Percentiles rank a stretch among this genome's conserved stretches.
Evolutionary conservation across 2,888 invertebrate species (phyloP).

Genomic region (Machimus atricapillus): DNA sequence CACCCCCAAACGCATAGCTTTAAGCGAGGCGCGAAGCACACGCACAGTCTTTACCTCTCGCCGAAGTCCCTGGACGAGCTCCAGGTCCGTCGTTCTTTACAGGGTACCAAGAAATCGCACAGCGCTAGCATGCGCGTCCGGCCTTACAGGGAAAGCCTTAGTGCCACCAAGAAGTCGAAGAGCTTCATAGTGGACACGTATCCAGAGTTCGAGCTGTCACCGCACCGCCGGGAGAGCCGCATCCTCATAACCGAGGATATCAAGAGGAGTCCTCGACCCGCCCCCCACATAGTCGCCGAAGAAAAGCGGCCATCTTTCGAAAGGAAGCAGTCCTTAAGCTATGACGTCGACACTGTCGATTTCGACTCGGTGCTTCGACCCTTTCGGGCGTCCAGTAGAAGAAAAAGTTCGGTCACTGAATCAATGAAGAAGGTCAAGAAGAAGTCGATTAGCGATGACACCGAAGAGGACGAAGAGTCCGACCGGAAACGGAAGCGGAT

Average conservation of each 20-base stretch:
- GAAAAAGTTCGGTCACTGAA: conserved; percentile 57
- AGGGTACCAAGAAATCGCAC: conserved; percentile 57
- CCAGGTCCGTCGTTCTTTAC: conserved; percentile 59
- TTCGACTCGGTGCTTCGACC: conserved; percentile 61
- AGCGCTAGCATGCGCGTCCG: conserved; percentile 61
- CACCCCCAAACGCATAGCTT: conserved; percentile 58
- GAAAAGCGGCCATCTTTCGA: conserved; percentile 61
- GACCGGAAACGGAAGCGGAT: conserved; percentile 74
- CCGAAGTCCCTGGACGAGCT: conserved; percentile 61
- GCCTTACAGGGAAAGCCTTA: conserved; percentile 60
- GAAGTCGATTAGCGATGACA: conserved; percentile 63
- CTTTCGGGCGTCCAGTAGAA: conserved; percentile 57
- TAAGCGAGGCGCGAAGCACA: conserved; percentile 60
- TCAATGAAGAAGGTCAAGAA: conserved; percentile 58
- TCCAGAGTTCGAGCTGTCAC: conserved; percentile 60
- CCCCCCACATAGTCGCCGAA: conserved; percentile 55
- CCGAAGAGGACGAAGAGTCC: conserved; percentile 66
- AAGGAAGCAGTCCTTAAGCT: conserved; percentile 58
- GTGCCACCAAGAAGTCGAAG: conserved; percentile 62
- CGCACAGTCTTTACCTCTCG: conserved; percentile 61
- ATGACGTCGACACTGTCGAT: conserved; percentile 59
- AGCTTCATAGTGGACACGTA: conserved; percentile 61
- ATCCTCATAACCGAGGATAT: conserved; percentile 58
- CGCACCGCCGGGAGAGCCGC: conserved; percentile 57
- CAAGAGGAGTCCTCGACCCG: conserved; percentile 60